phyloP scores from a whole-genome alignment of 2,113 vertebrate genomes.

The Galemys pyrenaicus region DNA sequence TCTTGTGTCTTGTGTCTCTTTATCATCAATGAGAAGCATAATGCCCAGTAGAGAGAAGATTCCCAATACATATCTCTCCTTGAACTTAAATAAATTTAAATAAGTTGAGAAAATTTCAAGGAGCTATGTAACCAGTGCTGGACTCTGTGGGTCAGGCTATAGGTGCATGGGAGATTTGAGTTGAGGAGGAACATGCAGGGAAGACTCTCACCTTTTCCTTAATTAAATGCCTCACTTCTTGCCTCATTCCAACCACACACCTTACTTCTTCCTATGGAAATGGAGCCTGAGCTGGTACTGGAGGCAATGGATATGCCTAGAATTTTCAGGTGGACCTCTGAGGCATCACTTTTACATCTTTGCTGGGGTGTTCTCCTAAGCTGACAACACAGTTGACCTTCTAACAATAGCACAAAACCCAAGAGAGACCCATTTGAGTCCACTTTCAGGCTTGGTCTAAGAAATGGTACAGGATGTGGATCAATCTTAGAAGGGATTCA shows the following conservation, averaged over 20 bases:
- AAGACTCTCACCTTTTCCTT: not conserved
- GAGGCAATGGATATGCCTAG: not conserved
- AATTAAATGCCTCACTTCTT: not conserved
- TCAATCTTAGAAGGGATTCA: not conserved
- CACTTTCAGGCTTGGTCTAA: not conserved
- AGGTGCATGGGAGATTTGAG: not conserved
- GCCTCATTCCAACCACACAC: not conserved
- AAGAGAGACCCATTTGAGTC: not conserved
- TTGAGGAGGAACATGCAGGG: not conserved
- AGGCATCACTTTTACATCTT: not conserved
- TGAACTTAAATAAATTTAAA: conserved; percentile 11
- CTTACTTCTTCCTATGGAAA: not conserved
- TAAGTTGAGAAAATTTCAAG: not conserved
- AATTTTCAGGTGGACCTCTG: not conserved
- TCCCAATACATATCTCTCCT: not conserved
- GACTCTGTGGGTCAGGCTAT: not conserved
- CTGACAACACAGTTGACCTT: not conserved
- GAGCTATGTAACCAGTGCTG: not conserved
- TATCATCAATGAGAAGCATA: not conserved
- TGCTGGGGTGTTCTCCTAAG: not conserved
- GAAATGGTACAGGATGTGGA: not conserved
- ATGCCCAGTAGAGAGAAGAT: not conserved
- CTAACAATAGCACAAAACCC: not conserved
- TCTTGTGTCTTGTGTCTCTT: not conserved
- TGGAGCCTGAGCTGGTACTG: not conserved